phyloP scores from a whole-genome alignment of 2,888 invertebrate genomes.

The Pyrocoelia pectoralis region DNA sequence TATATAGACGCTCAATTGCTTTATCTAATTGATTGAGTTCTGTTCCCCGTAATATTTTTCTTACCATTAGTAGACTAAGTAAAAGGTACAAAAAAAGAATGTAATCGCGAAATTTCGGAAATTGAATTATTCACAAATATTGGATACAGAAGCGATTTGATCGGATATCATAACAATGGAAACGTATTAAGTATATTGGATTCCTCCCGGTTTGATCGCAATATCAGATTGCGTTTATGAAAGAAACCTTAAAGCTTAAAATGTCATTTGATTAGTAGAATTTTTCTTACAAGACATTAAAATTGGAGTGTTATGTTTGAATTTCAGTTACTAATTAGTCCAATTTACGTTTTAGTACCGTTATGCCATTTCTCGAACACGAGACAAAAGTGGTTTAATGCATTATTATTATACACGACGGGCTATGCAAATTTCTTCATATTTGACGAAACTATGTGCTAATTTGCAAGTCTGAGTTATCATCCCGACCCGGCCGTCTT shows the following conservation, averaged over 20 bases:
- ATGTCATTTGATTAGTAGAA: conserved; percentile 14
- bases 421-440: conserved; percentile 29
- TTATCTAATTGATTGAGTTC: too few relatives aligned
- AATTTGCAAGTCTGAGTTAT: conserved; percentile 24
- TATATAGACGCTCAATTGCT: too few relatives aligned
- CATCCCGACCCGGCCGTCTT: not conserved
- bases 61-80: too few relatives aligned
- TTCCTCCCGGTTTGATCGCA: conserved; percentile 33
- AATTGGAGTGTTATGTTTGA: too few relatives aligned
- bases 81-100: too few relatives aligned
- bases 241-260: conserved; percentile 29
- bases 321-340: too few relatives aligned
- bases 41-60: too few relatives aligned
- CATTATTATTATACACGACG: conserved; percentile 25
- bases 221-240: conserved; percentile 31
- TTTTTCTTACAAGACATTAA: conserved; percentile 16
- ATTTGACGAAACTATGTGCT: conserved; percentile 20
- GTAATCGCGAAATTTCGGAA: too few relatives aligned
- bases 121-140: conserved; percentile 22
- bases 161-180: conserved; percentile 28
- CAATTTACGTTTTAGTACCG: too few relatives aligned
- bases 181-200: conserved; percentile 32
- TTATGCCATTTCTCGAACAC: too few relatives aligned
- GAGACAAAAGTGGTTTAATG: too few relatives aligned
- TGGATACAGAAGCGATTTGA: conserved; percentile 24